These are phyloP conservation scores for Chirona hameri DNA, from an alignment of 2,888 invertebrate species.

Conservation along the genomic window DNA sequence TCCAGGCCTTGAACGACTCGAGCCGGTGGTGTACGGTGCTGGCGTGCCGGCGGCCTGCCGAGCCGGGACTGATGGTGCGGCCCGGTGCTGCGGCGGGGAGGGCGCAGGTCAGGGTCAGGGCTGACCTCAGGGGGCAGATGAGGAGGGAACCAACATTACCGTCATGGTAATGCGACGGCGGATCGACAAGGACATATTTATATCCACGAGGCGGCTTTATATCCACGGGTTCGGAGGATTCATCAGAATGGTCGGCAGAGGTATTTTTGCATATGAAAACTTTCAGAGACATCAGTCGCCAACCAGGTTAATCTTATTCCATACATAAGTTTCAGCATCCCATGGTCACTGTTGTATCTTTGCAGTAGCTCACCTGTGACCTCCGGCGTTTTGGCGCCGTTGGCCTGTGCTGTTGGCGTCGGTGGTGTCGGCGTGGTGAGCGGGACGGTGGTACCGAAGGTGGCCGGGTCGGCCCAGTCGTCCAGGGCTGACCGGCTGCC, in stretches of 20 bases:
- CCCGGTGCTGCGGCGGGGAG: neutral
- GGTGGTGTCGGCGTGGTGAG: neutral
- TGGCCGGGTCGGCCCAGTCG: constrained; percentile 9
- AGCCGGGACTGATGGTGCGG: neutral
- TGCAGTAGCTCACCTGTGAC: neutral
- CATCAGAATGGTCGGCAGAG: too few species aligned
- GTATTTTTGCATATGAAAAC: too few species aligned
- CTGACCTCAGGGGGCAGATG: too few species aligned
- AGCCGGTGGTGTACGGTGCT: constrained; percentile 56
- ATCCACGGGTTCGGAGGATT: too few species aligned
- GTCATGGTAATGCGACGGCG: too few species aligned
- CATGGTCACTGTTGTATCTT: too few species aligned
- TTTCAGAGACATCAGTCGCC: too few species aligned
- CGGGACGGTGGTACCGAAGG: neutral
- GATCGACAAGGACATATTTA: too few species aligned
- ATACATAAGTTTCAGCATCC: too few species aligned
- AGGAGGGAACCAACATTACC: too few species aligned
- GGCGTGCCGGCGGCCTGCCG: neutral
- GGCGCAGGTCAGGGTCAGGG: neutral
- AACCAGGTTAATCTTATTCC: too few species aligned
- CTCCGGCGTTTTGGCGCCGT: neutral
- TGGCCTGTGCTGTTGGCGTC: neutral
- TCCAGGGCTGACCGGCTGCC: neutral
- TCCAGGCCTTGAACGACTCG: constrained; percentile 92
- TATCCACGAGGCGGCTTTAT: too few species aligned